Percentiles rank a stretch among this genome's conserved stretches.
These are phyloP conservation scores for Ara ararauna DNA, from an alignment of 2,797 vertebrate species.

Conservation along the genomic window DNA sequence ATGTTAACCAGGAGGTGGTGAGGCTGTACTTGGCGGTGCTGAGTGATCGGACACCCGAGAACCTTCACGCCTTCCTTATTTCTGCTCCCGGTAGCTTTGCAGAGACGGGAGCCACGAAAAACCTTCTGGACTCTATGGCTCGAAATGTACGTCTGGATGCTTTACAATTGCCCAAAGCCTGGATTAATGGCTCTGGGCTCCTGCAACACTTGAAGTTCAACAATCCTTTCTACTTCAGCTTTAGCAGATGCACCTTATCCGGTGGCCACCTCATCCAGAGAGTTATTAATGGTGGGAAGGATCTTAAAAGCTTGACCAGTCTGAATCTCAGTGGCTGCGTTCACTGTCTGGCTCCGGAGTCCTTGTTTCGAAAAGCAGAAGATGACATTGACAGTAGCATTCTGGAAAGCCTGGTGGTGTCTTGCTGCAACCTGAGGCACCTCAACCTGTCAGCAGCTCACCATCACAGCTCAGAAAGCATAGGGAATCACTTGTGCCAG, in stretches of 20 bases:
- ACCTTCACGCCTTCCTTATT: slow-evolving; percentile 90
- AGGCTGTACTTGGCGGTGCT: slow-evolving; percentile 94
- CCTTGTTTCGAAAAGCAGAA: slow-evolving; percentile 83
- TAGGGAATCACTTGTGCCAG: slow-evolving; percentile 87
- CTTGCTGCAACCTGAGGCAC: slow-evolving; percentile 86
- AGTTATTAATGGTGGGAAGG: slow-evolving; percentile 82
- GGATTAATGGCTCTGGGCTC: slow-evolving; percentile 88
- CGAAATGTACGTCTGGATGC: slow-evolving; percentile 86
- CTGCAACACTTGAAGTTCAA: slow-evolving; percentile 88
- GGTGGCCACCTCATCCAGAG: slow-evolving; percentile 87
- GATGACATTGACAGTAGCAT: slow-evolving; percentile 87
- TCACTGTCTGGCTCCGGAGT: slow-evolving; percentile 85
- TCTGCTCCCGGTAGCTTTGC: slow-evolving; percentile 91
- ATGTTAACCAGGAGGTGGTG: slow-evolving; percentile 91
- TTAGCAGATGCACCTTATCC: slow-evolving; percentile 89
- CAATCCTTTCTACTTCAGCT: slow-evolving; percentile 92
- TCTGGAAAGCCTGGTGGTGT: slow-evolving; percentile 82
- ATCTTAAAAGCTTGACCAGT: slow-evolving; percentile 86
- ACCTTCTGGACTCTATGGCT: slow-evolving; percentile 84
- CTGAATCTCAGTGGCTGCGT: slow-evolving; percentile 93
- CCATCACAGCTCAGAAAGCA: slow-evolving; percentile 84
- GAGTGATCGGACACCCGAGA: slow-evolving; percentile 90
- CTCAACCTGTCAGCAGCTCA: slow-evolving; percentile 95
- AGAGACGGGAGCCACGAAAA: slow-evolving; percentile 82
- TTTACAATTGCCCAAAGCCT: slow-evolving; percentile 92